phyloP scores from a whole-genome alignment of 2,888 invertebrate genomes.

The Andrena bucephala region DNA sequence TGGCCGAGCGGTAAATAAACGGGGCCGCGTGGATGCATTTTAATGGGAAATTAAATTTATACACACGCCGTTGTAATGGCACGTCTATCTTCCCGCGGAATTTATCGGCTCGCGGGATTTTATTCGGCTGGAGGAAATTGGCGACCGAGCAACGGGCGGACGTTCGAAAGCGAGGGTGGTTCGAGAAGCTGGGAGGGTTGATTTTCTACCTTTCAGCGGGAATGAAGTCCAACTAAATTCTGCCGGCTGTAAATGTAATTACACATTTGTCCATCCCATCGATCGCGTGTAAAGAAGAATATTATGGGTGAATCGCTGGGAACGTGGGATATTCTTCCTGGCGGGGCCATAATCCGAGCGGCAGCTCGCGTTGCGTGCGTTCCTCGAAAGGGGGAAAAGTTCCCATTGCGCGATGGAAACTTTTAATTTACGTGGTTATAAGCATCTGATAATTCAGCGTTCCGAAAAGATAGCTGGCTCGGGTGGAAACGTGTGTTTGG shows the following conservation, averaged over 20 bases:
- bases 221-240: too few relatives aligned
- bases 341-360: not conserved
- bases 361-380: slow-evolving; percentile 35
- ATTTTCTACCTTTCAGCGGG: too few relatives aligned
- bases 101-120: slow-evolving; percentile 34
- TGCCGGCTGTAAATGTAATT: too few relatives aligned
- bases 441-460: slow-evolving; percentile 48
- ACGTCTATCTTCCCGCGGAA: not conserved
- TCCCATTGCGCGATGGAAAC: slow-evolving; percentile 58
- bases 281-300: too few relatives aligned
- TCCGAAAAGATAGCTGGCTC: slow-evolving; percentile 43
- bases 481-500: slow-evolving; percentile 46
- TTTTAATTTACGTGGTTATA: slow-evolving; percentile 60
- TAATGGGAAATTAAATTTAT: slow-evolving; percentile 32
- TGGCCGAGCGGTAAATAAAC: slow-evolving; percentile 27
- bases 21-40: slow-evolving; percentile 28
- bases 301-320: not conserved
- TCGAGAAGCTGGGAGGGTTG: too few relatives aligned
- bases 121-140: slow-evolving; percentile 13
- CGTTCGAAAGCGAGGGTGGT: not conserved
- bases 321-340: not conserved
- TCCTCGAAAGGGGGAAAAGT: slow-evolving; percentile 29
- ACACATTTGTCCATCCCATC: too few relatives aligned
- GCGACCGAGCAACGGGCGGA: not conserved
- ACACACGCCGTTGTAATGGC: slow-evolving; percentile 6